phyloP scores from a whole-genome alignment of 2,113 vertebrate genomes.

The Bujurquina vittata region DNA sequence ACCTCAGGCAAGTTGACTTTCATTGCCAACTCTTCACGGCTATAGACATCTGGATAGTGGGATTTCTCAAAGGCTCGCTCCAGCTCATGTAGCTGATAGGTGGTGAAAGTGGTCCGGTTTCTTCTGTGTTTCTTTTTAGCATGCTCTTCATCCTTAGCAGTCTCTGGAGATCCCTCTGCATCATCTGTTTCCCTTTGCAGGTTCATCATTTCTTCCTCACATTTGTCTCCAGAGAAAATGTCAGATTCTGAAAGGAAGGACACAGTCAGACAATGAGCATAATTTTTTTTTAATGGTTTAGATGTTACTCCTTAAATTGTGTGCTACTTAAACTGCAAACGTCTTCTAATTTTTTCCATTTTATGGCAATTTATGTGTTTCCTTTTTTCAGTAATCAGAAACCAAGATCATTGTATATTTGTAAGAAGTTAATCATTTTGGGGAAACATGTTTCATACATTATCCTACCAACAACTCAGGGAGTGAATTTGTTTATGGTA shows the following conservation, averaged over 20 bases:
- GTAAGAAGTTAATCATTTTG: background rate
- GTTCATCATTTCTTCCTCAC: slow-evolving; percentile 79
- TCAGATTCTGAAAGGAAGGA: slow-evolving; percentile 66
- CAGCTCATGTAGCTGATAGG: slow-evolving; percentile 92
- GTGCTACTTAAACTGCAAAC: background rate
- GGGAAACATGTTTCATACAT: background rate
- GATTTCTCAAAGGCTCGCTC: slow-evolving; percentile 92
- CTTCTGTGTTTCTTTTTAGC: slow-evolving; percentile 90
- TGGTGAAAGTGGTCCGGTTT: slow-evolving; percentile 92
- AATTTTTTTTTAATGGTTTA: background rate
- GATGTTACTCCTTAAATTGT: background rate
- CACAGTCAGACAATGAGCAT: background rate
- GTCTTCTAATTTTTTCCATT: background rate
- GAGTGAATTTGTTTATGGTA: slow-evolving; percentile 32
- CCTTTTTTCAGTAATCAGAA: background rate
- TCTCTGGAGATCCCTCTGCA: slow-evolving; percentile 67
- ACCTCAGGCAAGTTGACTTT: slow-evolving; percentile 93
- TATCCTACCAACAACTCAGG: slow-evolving; percentile 9
- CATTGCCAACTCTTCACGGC: slow-evolving; percentile 90
- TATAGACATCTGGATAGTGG: slow-evolving; percentile 93
- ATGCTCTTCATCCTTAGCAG: slow-evolving; percentile 82
- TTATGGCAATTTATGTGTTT: background rate
- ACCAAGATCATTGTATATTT: fast-evolving
- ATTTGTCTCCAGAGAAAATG: slow-evolving; percentile 85
- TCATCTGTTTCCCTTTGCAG: slow-evolving; percentile 73